Evolutionary conservation across 2,888 invertebrate species (phyloP).

Genomic region (Homarus gammarus): DNA sequence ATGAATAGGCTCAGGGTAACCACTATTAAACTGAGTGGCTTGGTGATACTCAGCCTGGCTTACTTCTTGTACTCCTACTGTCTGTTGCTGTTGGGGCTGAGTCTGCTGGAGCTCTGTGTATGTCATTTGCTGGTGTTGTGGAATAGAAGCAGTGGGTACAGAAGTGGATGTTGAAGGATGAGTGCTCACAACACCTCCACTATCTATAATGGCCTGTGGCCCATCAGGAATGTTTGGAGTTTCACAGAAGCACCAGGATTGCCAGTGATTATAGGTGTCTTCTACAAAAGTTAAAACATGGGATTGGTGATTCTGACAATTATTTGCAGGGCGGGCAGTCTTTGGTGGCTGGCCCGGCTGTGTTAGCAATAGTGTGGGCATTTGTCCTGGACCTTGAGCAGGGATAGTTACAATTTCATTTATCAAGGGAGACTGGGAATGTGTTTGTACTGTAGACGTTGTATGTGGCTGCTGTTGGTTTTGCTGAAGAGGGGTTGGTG

Average conservation of each 20-base stretch:
- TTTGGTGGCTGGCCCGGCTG: conserved; percentile 73
- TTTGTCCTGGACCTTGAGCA: conserved; percentile 53
- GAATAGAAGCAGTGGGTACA: conserved; percentile 30
- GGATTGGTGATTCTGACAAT: conserved; percentile 73
- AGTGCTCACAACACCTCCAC: conserved; percentile 24
- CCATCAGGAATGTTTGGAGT: conserved; percentile 69
- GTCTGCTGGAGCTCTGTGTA: conserved; percentile 62
- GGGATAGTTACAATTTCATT: conserved; percentile 65
- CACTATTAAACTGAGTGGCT: conserved; percentile 52
- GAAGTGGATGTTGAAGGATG: conserved; percentile 26
- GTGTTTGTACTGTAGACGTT: conserved; percentile 28
- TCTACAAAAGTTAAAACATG: conserved; percentile 72
- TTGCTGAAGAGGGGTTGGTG: conserved; percentile 33
- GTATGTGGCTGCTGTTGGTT: conserved; percentile 35
- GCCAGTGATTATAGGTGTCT: conserved; percentile 72
- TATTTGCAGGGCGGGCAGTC: conserved; percentile 68
- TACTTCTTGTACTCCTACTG: conserved; percentile 53
- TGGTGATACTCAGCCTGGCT: conserved; percentile 58
- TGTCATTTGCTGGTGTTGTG: conserved; percentile 39
- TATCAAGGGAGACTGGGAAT: conserved; percentile 43
- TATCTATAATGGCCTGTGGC: conserved; percentile 35
- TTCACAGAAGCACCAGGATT: conserved; percentile 75
- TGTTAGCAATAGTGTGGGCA: conserved; percentile 68
- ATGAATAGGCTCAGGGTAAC: conserved; percentile 56
- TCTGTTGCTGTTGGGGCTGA: conserved; percentile 37